Evolutionary conservation across 2,888 invertebrate genomes (phyloP).

Genomic region (Hypolimnas misippus): DNA sequence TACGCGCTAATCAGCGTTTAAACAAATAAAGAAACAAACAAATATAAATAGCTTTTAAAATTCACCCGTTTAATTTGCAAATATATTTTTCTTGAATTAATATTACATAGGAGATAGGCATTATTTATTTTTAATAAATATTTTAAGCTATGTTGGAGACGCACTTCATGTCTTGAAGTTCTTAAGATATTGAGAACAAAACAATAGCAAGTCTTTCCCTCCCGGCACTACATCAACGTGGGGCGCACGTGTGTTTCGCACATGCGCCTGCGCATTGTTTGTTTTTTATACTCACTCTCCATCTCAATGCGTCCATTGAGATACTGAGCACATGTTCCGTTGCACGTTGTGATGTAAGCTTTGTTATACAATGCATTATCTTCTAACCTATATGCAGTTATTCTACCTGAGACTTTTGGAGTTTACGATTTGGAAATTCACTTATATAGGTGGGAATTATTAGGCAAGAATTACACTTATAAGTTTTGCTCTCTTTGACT

Average conservation of each 20-base stretch:
- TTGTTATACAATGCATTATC: constrained; percentile 22
- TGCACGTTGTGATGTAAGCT: constrained; percentile 12
- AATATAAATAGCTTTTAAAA: too few species aligned
- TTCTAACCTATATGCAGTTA: neutral
- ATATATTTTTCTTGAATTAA: too few species aligned
- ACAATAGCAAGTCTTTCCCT: constrained; percentile 22
- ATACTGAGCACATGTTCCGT: constrained; percentile 29
- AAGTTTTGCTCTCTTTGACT: too few species aligned
- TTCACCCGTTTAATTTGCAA: too few species aligned
- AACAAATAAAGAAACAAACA: too few species aligned
- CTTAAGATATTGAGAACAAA: constrained; percentile 2
- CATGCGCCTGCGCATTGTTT: constrained; percentile 47
- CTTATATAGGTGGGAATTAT: neutral
- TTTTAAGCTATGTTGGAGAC: neutral
- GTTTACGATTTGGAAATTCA: neutral
- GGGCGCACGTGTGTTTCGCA: constrained; percentile 55
- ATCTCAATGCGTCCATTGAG: constrained; percentile 34
- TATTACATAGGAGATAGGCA: too few species aligned
- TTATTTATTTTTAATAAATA: neutral
- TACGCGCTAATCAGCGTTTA: too few species aligned
- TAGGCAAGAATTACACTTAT: too few species aligned
- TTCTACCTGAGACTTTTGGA: neutral
- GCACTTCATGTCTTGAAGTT: neutral
- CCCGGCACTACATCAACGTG: constrained; percentile 47
- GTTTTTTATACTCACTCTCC: constrained; percentile 38